Conservation (phyloP, 2,888 invertebrate genomes). For the Atethmia centrago region DNA sequence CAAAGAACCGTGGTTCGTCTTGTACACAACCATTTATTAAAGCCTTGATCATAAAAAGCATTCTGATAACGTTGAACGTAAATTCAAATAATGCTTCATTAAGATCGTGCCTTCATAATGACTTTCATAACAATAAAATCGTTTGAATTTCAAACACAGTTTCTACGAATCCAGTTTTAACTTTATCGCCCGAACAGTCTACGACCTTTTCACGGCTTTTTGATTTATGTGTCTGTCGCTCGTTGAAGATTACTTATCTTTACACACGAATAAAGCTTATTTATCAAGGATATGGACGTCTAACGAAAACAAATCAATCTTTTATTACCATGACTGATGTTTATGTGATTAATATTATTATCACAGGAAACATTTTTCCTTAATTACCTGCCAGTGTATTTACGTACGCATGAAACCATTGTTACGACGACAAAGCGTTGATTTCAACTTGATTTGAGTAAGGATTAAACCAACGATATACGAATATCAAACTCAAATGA, state of each 20-base stretch:
- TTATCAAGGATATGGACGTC: constrained; percentile 76
- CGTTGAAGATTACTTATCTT: constrained; percentile 84
- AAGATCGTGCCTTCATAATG: constrained; percentile 43
- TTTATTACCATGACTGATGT: constrained; percentile 65
- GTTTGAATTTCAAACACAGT: constrained; percentile 51
- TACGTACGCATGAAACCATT: constrained; percentile 31
- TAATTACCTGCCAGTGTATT: constrained; percentile 40
- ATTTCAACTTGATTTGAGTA: constrained; percentile 16
- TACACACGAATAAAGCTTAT: constrained; percentile 80
- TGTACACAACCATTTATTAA: constrained; percentile 70
- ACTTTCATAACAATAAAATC: constrained; percentile 56
- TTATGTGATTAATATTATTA: constrained; percentile 55
- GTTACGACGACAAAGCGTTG: constrained; percentile 25
- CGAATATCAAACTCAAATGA: not conserved
- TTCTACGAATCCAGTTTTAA: constrained; percentile 57
- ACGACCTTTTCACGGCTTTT: constrained; percentile 85
- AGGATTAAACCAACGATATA: not conserved
- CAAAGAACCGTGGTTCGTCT: constrained; percentile 66
- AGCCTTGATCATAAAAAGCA: constrained; percentile 47
- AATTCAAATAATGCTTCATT: constrained; percentile 46
- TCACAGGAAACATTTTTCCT: constrained; percentile 44
- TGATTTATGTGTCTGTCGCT: constrained; percentile 85
- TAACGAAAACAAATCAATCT: constrained; percentile 73
- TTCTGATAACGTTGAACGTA: constrained; percentile 47
- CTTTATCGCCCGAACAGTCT: constrained; percentile 70